A percentile compares a stretch with the other conserved stretches of the same genome.
These are phyloP conservation scores for Caranx melampygus DNA, from an alignment of 2,113 vertebrate species.

Conservation along the genomic window DNA sequence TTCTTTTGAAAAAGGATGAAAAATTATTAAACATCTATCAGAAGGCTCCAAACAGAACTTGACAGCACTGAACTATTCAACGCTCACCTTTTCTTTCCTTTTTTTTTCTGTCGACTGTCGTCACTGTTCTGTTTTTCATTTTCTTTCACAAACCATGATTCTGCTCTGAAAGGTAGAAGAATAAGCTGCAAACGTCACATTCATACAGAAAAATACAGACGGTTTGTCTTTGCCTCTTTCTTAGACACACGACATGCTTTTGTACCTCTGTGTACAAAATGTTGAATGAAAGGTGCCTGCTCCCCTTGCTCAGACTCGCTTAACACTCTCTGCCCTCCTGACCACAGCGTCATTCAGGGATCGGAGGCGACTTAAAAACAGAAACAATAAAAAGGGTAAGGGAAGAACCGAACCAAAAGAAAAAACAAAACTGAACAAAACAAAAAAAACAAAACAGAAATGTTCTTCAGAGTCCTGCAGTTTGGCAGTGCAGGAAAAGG, in stretches of 20 bases:
- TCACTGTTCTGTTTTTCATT: conserved; percentile 3
- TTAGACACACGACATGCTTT: conserved; percentile 24
- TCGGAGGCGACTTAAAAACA: conserved; percentile 61
- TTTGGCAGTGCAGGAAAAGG: conserved; percentile 69
- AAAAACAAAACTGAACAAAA: neutral
- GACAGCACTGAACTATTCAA: conserved; percentile 46
- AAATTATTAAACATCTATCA: conserved; percentile 64
- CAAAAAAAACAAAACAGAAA: conserved; percentile 51
- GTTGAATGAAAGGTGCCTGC: conserved; percentile 52
- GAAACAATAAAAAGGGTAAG: conserved; percentile 62
- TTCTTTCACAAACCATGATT: conserved; percentile 20
- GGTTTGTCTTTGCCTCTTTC: conserved; percentile 26
- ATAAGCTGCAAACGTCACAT: conserved; percentile 57
- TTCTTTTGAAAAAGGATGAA: conserved; percentile 68
- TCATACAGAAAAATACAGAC: conserved; percentile 71
- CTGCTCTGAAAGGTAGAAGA: conserved; percentile 49
- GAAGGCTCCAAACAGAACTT: conserved; percentile 58
- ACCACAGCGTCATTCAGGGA: conserved; percentile 45
- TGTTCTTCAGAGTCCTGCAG: conserved; percentile 67
- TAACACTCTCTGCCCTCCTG: conserved; percentile 16
- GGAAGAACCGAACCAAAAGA: conserved; percentile 38
- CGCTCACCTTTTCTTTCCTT: neutral
- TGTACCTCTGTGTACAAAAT: conserved; percentile 53
- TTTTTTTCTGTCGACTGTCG: conserved; percentile 28
- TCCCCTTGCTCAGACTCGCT: conserved; percentile 22